phyloP scores from a whole-genome alignment of 2,888 invertebrate genomes.

The Eristalis arbustorum region DNA sequence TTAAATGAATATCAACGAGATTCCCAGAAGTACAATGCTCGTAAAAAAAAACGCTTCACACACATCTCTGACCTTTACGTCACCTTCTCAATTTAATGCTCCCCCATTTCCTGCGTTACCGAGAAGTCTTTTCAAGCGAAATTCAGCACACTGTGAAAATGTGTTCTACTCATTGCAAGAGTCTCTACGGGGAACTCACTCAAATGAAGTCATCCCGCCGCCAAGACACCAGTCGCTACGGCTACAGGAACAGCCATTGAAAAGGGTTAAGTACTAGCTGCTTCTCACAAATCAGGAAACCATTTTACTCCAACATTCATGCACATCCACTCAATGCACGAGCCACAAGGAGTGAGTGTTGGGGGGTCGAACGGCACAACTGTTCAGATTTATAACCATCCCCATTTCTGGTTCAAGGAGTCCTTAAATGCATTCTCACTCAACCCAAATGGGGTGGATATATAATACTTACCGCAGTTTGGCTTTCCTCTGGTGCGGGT shows the following conservation, averaged over 20 bases:
- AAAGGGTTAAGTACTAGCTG: constrained; percentile 36
- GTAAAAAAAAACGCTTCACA: background rate
- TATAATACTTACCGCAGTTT: constrained; percentile 85
- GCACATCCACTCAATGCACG: constrained; percentile 14
- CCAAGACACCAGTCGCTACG: background rate
- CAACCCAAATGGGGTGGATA: constrained; percentile 1
- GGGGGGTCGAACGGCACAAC: background rate
- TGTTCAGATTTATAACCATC: background rate
- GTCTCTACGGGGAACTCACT: background rate
- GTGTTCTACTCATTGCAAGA: background rate
- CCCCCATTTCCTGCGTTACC: background rate
- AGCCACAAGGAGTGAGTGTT: background rate
- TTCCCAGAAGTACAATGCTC: background rate
- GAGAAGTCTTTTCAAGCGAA: background rate
- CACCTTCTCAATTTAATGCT: background rate
- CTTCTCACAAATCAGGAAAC: constrained; percentile 48
- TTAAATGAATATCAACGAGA: background rate
- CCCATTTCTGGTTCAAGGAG: constrained; percentile 42
- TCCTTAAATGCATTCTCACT: constrained; percentile 44
- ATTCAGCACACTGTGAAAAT: background rate
- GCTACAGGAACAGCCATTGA: background rate
- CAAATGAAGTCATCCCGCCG: background rate
- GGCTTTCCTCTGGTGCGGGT: constrained; percentile 91
- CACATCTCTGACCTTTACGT: background rate
- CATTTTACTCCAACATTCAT: constrained; percentile 33